Evolutionary conservation across 2,113 vertebrate genomes (phyloP).

Genomic region (Oncorhynchus clarkii): DNA sequence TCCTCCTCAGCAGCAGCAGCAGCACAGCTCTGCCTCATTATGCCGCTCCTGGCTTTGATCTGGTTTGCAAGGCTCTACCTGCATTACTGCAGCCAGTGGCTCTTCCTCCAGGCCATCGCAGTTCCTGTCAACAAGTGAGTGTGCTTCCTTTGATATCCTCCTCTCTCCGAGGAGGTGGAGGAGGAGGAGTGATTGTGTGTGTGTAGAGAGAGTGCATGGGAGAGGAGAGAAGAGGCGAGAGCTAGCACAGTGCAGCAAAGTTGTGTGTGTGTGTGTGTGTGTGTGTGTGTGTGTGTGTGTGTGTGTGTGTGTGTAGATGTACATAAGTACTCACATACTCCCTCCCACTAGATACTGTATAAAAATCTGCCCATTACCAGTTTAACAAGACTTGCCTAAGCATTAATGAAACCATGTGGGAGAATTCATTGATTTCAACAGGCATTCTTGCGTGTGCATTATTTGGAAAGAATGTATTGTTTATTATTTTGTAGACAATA

Average conservation of each 20-base stretch:
- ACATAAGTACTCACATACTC: slow-evolving; percentile 14
- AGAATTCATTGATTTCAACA: slow-evolving; percentile 52
- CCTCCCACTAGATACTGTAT: slow-evolving; percentile 32
- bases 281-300: background rate
- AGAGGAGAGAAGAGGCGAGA: background rate
- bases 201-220: background rate
- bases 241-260: background rate
- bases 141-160: slow-evolving; percentile 68
- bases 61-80: slow-evolving; percentile 91
- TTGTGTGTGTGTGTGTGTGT: background rate
- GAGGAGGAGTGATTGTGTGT: background rate
- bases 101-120: slow-evolving; percentile 83
- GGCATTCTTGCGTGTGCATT: slow-evolving; percentile 47
- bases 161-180: background rate
- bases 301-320: slow-evolving; percentile 6
- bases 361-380: slow-evolving; percentile 62
- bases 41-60: slow-evolving; percentile 76
- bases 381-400: slow-evolving; percentile 64
- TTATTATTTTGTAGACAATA: slow-evolving; percentile 61
- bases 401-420: slow-evolving; percentile 59
- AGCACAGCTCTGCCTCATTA: slow-evolving; percentile 75
- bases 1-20: slow-evolving; percentile 32
- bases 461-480: slow-evolving; percentile 73
- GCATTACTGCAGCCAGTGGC: slow-evolving; percentile 93
- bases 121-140: slow-evolving; percentile 92